Evolutionary conservation across 2,113 vertebrate species (phyloP).

Genomic region (Crotophaga sulcirostris): DNA sequence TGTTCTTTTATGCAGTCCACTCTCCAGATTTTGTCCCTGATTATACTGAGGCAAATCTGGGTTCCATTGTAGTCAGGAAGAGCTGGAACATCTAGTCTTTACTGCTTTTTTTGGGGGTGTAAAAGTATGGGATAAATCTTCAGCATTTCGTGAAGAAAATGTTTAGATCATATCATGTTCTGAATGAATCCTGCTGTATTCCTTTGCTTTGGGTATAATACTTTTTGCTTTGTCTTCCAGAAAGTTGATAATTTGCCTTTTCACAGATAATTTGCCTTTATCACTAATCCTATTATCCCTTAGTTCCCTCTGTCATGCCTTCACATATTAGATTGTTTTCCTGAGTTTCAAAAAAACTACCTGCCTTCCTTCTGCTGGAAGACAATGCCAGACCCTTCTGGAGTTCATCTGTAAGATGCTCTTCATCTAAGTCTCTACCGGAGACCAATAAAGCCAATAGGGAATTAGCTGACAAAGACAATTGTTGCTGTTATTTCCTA

Average conservation of each 20-base stretch:
- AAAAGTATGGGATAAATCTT: not conserved
- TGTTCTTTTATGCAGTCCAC: not conserved
- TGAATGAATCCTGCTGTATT: not conserved
- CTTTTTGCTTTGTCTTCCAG: not conserved
- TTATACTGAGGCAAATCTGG: not conserved
- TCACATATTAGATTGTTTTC: not conserved
- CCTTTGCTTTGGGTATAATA: not conserved
- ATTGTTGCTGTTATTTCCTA: conserved; percentile 44
- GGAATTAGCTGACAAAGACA: conserved; percentile 52
- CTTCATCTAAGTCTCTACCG: not conserved
- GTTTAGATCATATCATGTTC: not conserved
- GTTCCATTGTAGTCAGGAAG: not conserved
- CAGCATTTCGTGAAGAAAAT: not conserved
- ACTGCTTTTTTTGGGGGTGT: not conserved
- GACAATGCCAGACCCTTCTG: not conserved
- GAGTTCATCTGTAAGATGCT: not conserved
- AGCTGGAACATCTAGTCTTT: not conserved
- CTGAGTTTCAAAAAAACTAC: not conserved
- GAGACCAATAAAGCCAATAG: conserved; percentile 24
- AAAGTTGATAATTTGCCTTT: not conserved
- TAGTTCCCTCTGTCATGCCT: not conserved
- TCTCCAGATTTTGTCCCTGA: not conserved
- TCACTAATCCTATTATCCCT: not conserved
- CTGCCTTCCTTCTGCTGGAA: not conserved
- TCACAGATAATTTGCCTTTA: not conserved